Conservation (phyloP, 1,140 invertebrate species). For the Drosophila lowei region DNA sequence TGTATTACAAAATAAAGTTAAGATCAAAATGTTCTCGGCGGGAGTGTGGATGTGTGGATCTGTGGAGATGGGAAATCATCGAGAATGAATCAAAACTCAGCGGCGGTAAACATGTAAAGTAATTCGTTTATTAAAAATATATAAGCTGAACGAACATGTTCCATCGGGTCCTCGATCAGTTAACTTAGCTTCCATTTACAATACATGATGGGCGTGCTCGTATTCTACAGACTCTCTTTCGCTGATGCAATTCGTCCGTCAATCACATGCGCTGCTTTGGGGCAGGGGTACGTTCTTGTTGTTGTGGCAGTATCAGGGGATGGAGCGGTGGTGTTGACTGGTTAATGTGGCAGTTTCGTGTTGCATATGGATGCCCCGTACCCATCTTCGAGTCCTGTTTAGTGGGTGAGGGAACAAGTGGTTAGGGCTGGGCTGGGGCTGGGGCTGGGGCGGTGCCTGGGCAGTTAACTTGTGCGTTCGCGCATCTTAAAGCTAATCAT, state of each 20-base stretch:
- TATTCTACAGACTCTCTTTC: slow-evolving; percentile 36
- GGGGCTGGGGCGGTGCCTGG: slow-evolving; percentile 24
- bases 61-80: not conserved
- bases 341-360: slow-evolving; percentile 71
- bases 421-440: slow-evolving; percentile 17
- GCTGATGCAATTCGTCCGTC: slow-evolving; percentile 35
- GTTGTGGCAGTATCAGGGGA: slow-evolving; percentile 60
- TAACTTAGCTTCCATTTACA: slow-evolving; percentile 69
- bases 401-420: slow-evolving; percentile 29
- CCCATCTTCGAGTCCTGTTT: slow-evolving; percentile 35
- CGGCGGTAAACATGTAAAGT: slow-evolving; percentile 51
- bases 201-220: slow-evolving; percentile 46
- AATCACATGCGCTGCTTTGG: slow-evolving; percentile 34
- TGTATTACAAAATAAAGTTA: slow-evolving; percentile 70
- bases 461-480: slow-evolving; percentile 52
- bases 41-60: slow-evolving; percentile 5
- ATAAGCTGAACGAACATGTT: slow-evolving; percentile 51
- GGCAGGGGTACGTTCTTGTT: slow-evolving; percentile 22
- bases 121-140: slow-evolving; percentile 74
- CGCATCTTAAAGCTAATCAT: slow-evolving; percentile 71
- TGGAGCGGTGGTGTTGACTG: slow-evolving; percentile 28
- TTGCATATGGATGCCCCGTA: slow-evolving; percentile 15
- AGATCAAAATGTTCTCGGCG: slow-evolving; percentile 61
- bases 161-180: slow-evolving; percentile 53
- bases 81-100: slow-evolving; percentile 18